Base-by-base conservation (phyloP, 2,797 vertebrate genomes). In the Melanotaenia trifasciata region DNA sequence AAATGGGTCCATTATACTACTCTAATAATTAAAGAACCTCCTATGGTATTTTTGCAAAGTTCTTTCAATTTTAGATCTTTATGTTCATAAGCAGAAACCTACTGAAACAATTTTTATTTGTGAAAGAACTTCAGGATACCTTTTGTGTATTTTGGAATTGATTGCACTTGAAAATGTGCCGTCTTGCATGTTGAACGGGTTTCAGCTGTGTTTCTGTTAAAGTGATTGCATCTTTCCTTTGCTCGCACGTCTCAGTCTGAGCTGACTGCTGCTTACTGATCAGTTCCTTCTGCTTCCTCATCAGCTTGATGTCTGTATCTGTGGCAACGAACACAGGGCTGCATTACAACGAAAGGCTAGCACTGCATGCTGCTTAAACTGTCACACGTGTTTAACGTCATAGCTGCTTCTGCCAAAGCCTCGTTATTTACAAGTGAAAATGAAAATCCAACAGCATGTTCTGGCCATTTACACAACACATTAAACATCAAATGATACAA, bases 351-450 rank as follows among this genome's bases (percentile, higher is more conserved):
- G 28, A 28, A 57, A 45, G 3, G 43, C 74, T 28, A 61, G 43
- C 26, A 0, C 56, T 45, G 70, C 16, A 12, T 7, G 72, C 40
- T 63, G 13, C 62, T 76, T 74, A 45, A 47, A 4, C 65, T 16
- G 53, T 57, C 43, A 45, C 4, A 0, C 3, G 0, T 26, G 36
- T 64, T 50, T n/a, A 24, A 65, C 20, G 14, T 51, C 10, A 26
- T 20, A 28, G 45, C 75, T 76, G 32, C 3, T 24, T 8, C 53
- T 61, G 30, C 58, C 28, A 33, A 74, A 53, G 33, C 70, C 76
- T 84, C 58, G 56, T 87, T 79, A 86, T 47, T 72, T 71, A 33
- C 64, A 54, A 57, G 72, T 73, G 74, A 28, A 14, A 68, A 67
- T 64, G 67, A 59, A 66, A 76, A 10, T 67, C 50, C 20, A 36